Conservation (phyloP, 64 coral and sea anemone genomes). For the Cladopsammia gracilis region DNA sequence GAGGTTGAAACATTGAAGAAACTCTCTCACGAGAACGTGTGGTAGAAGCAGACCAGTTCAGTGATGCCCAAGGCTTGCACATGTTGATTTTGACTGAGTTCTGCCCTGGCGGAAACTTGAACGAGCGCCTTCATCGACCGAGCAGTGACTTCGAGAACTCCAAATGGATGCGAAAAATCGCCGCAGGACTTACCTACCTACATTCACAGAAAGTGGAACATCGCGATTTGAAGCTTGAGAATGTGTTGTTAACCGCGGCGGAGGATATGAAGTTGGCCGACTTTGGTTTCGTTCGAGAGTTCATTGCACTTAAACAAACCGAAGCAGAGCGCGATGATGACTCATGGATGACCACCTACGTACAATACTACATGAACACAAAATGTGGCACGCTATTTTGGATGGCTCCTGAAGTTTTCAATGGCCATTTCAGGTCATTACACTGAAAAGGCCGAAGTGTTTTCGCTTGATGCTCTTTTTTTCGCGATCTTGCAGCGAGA, state of each 20-base stretch:
- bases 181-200: constrained; percentile 53
- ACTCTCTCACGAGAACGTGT: constrained; percentile 18
- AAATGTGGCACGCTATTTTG: constrained; percentile 48
- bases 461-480: constrained; percentile 69
- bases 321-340: background rate
- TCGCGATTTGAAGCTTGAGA: constrained; percentile 71
- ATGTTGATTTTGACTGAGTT: constrained; percentile 69
- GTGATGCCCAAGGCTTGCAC: background rate
- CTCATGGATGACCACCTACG: background rate
- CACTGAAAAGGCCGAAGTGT: constrained; percentile 83
- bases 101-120: constrained; percentile 64
- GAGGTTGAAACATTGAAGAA: background rate
- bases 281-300: constrained; percentile 80
- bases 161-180: constrained; percentile 70
- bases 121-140: constrained; percentile 25
- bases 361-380: background rate
- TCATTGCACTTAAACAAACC: constrained; percentile 28
- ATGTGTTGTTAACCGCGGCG: constrained; percentile 53
- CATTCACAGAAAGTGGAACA: constrained; percentile 58
- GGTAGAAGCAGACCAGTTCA: background rate
- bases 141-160: constrained; percentile 50
- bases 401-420: constrained; percentile 79
- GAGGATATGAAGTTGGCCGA: constrained; percentile 84
- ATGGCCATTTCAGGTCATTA: constrained; percentile 28
- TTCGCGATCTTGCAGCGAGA: constrained; percentile 75